These are phyloP conservation scores for Ernsta delagoae DNA, from an alignment of 2,888 invertebrate species.

Conservation along the genomic window DNA sequence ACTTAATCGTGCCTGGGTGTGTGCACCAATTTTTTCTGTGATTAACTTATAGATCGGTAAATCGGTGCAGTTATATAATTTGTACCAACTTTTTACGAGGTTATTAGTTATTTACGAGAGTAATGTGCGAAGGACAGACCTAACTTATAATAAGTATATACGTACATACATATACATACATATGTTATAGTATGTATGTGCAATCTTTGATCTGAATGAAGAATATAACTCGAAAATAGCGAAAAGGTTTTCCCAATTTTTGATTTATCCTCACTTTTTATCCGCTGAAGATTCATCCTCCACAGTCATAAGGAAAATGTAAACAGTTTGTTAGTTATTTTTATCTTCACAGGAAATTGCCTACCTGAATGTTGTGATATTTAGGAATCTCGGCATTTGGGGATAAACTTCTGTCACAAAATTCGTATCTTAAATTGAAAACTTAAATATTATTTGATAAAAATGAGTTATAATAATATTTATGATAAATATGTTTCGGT, in stretches of 20 bases:
- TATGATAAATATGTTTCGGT: no score
- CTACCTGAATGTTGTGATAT: not conserved
- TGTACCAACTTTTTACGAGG: no score
- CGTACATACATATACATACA: no score
- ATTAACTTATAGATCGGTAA: no score
- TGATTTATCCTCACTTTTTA: not conserved
- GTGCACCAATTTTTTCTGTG: no score
- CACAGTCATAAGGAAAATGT: not conserved
- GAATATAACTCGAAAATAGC: not conserved
- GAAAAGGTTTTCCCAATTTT: not conserved
- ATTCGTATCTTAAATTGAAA: not conserved
- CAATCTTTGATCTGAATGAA: not conserved
- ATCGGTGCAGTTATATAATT: no score
- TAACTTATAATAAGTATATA: no score
- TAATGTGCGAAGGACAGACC: no score
- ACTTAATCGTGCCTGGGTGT: no score
- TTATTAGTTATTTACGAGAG: no score
- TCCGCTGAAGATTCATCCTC: not conserved
- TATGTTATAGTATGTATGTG: no score
- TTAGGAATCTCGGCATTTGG: conserved; percentile 1
- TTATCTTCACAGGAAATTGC: not conserved
- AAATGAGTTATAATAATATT: no score
- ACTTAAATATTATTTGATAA: not conserved
- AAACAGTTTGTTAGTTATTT: not conserved
- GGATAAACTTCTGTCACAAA: not conserved